Conservation (phyloP, 1,140 invertebrate species). For the Zophobas atratus region DNA sequence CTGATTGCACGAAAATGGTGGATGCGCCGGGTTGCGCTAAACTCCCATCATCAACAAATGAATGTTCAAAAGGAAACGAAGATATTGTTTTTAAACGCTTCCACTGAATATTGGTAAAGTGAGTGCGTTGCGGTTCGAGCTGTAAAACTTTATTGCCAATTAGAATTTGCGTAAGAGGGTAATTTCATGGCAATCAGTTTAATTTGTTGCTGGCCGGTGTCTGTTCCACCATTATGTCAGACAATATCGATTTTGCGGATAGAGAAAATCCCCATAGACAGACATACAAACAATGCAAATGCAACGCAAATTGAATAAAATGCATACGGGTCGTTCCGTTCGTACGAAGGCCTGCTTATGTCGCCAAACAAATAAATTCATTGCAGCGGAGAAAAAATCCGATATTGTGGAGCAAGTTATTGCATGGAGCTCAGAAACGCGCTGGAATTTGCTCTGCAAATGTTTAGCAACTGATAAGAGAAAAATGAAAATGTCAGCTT, state of each 20-base stretch:
- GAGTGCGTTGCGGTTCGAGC: neutral
- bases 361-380: conserved; percentile 1
- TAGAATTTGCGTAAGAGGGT: conserved; percentile 30
- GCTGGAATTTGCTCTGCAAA: neutral
- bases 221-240: conserved; percentile 17
- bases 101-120: neutral
- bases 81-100: too few relatives aligned
- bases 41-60: neutral
- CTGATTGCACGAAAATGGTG: conserved; percentile 3
- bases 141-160: conserved; percentile 30
- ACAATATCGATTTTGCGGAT: conserved; percentile 31
- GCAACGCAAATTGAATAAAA: conserved; percentile 29
- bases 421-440: neutral
- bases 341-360: conserved; percentile 9
- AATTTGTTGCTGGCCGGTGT: conserved; percentile 21
- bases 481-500: too few relatives aligned
- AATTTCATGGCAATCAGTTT: conserved; percentile 39
- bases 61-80: too few relatives aligned
- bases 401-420: neutral
- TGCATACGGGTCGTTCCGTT: conserved; percentile 23
- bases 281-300: conserved; percentile 23
- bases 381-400: neutral
- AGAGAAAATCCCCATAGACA: conserved; percentile 31
- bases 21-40: conserved; percentile 27
- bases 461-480: neutral